phyloP scores from a whole-genome alignment of 1,140 invertebrate species.

The Drosophila paulistorum region DNA sequence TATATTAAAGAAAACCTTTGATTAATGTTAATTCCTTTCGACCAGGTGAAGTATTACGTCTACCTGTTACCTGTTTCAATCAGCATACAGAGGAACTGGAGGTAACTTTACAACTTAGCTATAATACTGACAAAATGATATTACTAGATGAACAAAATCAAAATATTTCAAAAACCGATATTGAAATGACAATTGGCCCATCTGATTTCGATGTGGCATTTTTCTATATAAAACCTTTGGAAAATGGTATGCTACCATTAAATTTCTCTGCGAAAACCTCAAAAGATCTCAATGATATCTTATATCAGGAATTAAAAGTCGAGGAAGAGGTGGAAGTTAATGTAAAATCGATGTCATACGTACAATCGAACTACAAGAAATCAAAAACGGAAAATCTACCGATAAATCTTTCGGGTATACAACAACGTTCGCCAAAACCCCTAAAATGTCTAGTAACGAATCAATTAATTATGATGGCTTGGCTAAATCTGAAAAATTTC shows the following conservation, averaged over 20 bases:
- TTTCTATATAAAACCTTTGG: neutral
- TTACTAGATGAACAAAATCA: conserved; percentile 1
- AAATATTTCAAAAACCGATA: no score
- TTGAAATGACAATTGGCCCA: neutral
- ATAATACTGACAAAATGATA: neutral
- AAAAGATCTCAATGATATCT: neutral
- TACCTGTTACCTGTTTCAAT: conserved; percentile 26
- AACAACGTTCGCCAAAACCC: neutral
- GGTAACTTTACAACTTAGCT: neutral
- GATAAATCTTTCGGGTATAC: neutral
- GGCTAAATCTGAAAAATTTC: neutral
- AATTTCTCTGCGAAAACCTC: neutral
- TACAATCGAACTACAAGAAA: neutral
- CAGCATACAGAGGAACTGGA: neutral
- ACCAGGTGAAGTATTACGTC: conserved; percentile 26
- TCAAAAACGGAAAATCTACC: neutral
- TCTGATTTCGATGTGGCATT: neutral
- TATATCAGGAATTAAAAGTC: neutral
- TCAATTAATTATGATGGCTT: neutral
- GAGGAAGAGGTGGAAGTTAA: neutral
- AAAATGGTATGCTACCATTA: neutral
- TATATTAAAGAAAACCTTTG: no score
- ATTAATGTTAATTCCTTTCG: no score
- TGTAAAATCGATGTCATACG: neutral
- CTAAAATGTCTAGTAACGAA: conserved; percentile 18